Evolutionary conservation across 2,888 invertebrate genomes (phyloP), one percentile per base, ranked within the genome.

Genomic region (Tetanocera ferruginea): DNA sequence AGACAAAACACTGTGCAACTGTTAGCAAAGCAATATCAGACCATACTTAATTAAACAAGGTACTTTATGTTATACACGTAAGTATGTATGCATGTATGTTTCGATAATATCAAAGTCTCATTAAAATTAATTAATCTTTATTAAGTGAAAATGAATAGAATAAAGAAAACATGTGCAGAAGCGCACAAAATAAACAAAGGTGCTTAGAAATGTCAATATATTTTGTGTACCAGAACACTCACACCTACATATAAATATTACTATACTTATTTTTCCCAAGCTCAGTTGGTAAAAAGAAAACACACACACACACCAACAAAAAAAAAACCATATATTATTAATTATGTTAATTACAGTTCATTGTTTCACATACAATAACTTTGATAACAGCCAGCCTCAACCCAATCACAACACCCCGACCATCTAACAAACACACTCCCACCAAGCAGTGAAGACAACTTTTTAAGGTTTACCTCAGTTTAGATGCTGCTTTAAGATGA

Each of bases 261-360:
- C 14, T 14, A 2, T 43, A 43, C 14, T 6, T 6, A 43, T 43
- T 43, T 43, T 43, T 11, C 43, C 14, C 11, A 1, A 43, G 14
- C 43, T 2, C 43, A 11, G 43, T 43, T 11, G 14, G 43, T 43
- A 2, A 8, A 8, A 8, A 6, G 37, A 8, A 37, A 43, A 14
- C 11, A 43, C 11, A 6, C 1, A 43, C 11, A 37, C 11, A 14
- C 11, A 43, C 11, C 2, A 11, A 43, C 11, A 43, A 14, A 11
- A 49, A 28, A 23, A 49, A 69, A 67, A 75, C 55, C 75, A 75
- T 57, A 52, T 72, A 37, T 75, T 67, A 75, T 66, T 75, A 75
- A 75, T 67, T 75, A 67, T 67, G 60, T 75, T 75, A 55, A 75
- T 75, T 75, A 67, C 66, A 67, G 34, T 25, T 66, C 55, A 66